A percentile compares a stretch with the other conserved stretches of the same genome.
These are phyloP conservation scores for Hydractinia symbiolongicarpus DNA, from an alignment of 30 jellyfish, hydroid and myxozoan species.

Conservation along the genomic window DNA sequence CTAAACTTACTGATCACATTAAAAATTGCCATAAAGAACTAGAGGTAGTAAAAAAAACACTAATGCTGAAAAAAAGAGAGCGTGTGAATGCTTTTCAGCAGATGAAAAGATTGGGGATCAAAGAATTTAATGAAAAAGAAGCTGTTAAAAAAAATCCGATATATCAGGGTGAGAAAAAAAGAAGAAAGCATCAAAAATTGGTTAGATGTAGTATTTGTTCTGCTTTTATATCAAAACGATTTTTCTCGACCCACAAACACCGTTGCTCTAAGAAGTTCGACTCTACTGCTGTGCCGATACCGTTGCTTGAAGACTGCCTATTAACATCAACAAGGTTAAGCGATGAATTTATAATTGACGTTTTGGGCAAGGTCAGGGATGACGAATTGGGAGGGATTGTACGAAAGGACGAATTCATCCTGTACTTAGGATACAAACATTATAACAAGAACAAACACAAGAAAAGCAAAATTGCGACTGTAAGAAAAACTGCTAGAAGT, in stretches of 20 bases:
- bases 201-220: neutral
- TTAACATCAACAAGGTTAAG: neutral
- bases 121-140: slow-evolving; percentile 4
- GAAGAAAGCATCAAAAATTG: slow-evolving; percentile 10
- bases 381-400: slow-evolving; percentile 14
- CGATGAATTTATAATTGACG: neutral
- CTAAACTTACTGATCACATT: neutral
- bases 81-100: slow-evolving; percentile 7
- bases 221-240: slow-evolving; percentile 2
- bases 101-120: neutral
- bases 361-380: neutral
- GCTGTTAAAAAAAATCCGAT: slow-evolving; percentile 6
- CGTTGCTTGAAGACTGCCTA: neutral
- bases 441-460: neutral
- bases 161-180: slow-evolving; percentile 13
- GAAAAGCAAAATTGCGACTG: slow-evolving; percentile 6
- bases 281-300: neutral
- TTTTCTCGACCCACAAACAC: neutral
- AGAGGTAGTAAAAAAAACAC: neutral
- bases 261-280: neutral
- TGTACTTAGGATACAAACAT: no score
- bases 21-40: neutral
- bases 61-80: neutral
- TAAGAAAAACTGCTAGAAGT: neutral
- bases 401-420: neutral